Evolutionary conservation across 1,140 invertebrate species (phyloP).

Genomic region (Trinorchestia longiramus): DNA sequence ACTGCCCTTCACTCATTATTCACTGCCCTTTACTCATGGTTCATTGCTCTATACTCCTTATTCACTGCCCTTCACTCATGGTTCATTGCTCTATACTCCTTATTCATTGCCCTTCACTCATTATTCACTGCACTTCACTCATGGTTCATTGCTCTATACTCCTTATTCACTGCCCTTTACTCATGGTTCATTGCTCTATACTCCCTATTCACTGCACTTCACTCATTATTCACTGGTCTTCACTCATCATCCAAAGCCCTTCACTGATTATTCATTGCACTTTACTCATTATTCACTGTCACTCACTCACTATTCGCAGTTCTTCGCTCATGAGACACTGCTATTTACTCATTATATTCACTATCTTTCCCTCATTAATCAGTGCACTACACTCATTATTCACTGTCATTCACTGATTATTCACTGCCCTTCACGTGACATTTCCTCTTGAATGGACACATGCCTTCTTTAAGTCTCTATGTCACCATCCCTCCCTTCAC

Average conservation of each 20-base stretch:
- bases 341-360: neutral
- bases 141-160: neutral
- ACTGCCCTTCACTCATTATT: no score
- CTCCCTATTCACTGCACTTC: no score
- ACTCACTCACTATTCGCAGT: neutral
- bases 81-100: no score
- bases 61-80: no score
- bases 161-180: neutral
- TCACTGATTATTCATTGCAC: no score
- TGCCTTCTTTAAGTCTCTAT: no score
- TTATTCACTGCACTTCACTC: neutral
- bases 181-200: neutral
- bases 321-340: no score
- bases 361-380: neutral
- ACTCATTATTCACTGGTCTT: neutral
- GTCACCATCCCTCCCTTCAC: no score
- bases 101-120: neutral
- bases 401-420: neutral
- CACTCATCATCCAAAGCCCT: neutral
- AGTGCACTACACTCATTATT: neutral
- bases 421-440: neutral
- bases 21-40: no score
- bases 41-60: no score
- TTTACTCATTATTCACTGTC: neutral
- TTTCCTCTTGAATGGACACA: no score